Evolutionary conservation across 92 coral and sea anemone species (phyloP), one percentile per base, ranked within the genome.

Genomic region (Paragorgia papillata): DNA sequence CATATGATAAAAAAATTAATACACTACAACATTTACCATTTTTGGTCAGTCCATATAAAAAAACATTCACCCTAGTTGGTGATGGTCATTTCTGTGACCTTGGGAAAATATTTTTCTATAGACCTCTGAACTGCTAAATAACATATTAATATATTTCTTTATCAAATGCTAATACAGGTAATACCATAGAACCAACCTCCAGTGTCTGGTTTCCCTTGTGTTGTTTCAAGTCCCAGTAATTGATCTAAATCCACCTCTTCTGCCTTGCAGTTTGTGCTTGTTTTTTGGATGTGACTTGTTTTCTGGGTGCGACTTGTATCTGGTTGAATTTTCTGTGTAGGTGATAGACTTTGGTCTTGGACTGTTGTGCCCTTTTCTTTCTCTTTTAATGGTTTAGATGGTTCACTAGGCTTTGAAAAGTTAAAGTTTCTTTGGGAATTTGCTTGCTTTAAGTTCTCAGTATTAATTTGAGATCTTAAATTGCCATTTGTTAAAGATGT

Each of bases 301-400:
- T 27, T 8, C 29, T n/a, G n/a, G n/a, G n/a, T n/a, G n/a, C n/a
- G n/a, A n/a, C n/a, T n/a, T n/a, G n/a, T n/a, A n/a, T n/a, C n/a
- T n/a, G 29, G 20, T 33, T 67, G 75, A 40, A 41, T 19, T 67
- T 24, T 25, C 48, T n/a, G 9, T 17, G 56, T 67, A 46, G 53
- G 2, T 15, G 15, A 46, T 15, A 15, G 14, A 46, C 12, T 46
- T 15, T 46, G 12, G n/a, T 46, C 53, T 6, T 46, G 7, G 53
- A 6, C 2, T 15, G n/a, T 46, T 46, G 17, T 46, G 12, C 2
- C 53, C 2, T 46, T 15, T 2, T 46, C 53, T 6, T 46, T 46
- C 15, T 6, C 7, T 46, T 46, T 46, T 46, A 15, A 2, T 46
- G 2, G 7, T 46, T 46, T 2, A 46, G 53, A 15, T 2, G 15